phyloP scores from a whole-genome alignment of 2,797 vertebrate species.

The Sebastolobus alascanus region DNA sequence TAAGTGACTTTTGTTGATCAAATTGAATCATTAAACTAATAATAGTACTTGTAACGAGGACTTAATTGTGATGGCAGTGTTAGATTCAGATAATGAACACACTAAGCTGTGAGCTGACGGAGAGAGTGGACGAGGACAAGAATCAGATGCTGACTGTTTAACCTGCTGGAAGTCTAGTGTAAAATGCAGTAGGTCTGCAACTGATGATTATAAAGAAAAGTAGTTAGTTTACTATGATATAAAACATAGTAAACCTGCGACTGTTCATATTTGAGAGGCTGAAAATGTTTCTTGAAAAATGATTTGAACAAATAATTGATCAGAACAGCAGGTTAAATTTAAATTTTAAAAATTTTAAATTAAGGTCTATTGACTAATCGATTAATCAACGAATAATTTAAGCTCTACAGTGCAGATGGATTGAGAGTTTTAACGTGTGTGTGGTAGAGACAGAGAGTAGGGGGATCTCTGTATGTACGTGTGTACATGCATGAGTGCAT shows the following conservation, averaged over 20 bases:
- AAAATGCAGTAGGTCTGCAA: neutral
- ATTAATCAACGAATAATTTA: neutral
- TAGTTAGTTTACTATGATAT: neutral
- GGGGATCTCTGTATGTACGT: slow-evolving; percentile 30
- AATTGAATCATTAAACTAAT: slow-evolving; percentile 1
- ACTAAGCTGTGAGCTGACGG: slow-evolving; percentile 2
- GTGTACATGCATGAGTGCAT: slow-evolving; percentile 51
- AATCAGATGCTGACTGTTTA: neutral
- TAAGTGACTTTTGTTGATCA: neutral
- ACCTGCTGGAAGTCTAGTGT: neutral
- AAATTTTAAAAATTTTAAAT: neutral
- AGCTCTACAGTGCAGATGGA: neutral
- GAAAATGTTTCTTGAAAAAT: neutral
- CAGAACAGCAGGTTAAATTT: neutral
- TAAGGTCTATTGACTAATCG: neutral
- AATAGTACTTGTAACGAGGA: neutral
- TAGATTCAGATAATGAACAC: slow-evolving; percentile 4
- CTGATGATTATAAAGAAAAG: neutral
- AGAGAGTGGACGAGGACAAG: neutral
- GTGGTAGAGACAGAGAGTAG: neutral
- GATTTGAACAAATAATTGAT: neutral
- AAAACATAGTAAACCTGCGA: neutral
- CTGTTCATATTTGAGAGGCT: neutral
- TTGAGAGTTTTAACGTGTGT: neutral
- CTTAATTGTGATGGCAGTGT: neutral